Base-by-base conservation (phyloP, 2,888 invertebrate species). In the Agonopterix arenella region DNA sequence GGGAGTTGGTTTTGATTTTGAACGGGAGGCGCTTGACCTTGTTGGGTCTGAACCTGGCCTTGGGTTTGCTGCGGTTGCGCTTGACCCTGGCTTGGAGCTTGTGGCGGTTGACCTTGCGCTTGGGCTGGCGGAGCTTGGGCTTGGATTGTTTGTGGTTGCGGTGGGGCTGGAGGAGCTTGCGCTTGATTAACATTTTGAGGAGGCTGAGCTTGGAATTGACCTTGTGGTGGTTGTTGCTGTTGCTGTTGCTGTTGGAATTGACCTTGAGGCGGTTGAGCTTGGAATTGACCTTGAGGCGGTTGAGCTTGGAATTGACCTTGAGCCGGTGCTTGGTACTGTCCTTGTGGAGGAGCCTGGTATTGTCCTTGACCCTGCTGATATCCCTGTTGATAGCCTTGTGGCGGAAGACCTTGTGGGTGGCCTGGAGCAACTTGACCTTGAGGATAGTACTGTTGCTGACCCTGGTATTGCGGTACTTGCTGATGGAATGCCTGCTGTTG, bases 401-500 rank as follows among this genome's bases (percentile, higher is more conserved):
- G 55, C 7, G 49, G 52, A n/a, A 52, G 49, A n/a, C n/a, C 10
- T n/a, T 40, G 40, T 45, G 57, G 53, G n/a, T 54, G 59, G 13
- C 54, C 55, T n/a, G 57, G 60, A 11, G 57, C 52, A 42, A 50
- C 37, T 46, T 59, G 56, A 9, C 48, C 71, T 44, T 59, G 70
- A 40, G 57, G 61, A 44, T 59, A 64, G 51, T 52, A 60, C 36
- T 57, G 57, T 44, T 60, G 64, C 28, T 62, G 70, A 2, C 51
- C 60, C 45, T 62, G 59, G 16, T 59, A 62, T 7, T 50, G 59
- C 41, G 57, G 57, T 1, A 46, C 54, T 38, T 64, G 56, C 2
- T 66, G 59, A n/a, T 60, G 61, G 16, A 60, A 58, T 0, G 62
- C 66, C 52, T 75, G 76, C 13, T 78, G 76, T 51, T 73, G 73